Evolutionary conservation across 2,888 invertebrate genomes (phyloP), one percentile per base, ranked within the genome.

Genomic region (Drepanosiphum platanoidis): DNA sequence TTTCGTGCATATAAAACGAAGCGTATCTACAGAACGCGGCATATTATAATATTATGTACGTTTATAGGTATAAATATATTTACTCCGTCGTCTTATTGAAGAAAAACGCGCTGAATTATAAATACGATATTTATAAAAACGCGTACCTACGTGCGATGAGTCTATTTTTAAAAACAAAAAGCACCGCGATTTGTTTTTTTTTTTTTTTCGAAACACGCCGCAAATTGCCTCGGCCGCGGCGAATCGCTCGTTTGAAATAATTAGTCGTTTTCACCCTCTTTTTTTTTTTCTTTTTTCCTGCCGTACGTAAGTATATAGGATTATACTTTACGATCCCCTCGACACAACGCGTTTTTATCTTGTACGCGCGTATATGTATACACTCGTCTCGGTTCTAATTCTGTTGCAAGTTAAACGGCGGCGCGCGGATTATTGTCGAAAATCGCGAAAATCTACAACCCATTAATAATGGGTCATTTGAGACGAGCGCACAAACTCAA

Each of bases 171-270:
- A 70, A 36, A 70, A 30, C 13, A 68, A 32, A 34, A 68, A 68
- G 22, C 22, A 58, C 22, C n/a, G 18, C 22, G n/a, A n/a, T n/a
- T n/a, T n/a, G n/a, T n/a, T n/a, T n/a, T n/a, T n/a, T n/a, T n/a
- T n/a, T n/a, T n/a, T n/a, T n/a, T n/a, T n/a, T 27, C 52, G 22
- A 30, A n/a, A 52, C 52, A 30, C 80, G 36, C 22, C 80, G 36
- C 22, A 8, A 39, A 61, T 27, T 18, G 34, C 79, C 68, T 1
- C 32, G 52, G 34, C 79, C 30, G 42, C 64, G 64, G 64, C 27
- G 32, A 72, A 81, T 72, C 8, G 18, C 61, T 81, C 81, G 81
- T 81, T 81, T 61, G 72, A 72, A 81, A 61, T 72, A 81, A 81
- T 81, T 72, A 81, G 72, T 61, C 61, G 58, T 72, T 61, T 61